phyloP scores from a whole-genome alignment of 1,140 invertebrate species.

The Drosophila obscura region DNA sequence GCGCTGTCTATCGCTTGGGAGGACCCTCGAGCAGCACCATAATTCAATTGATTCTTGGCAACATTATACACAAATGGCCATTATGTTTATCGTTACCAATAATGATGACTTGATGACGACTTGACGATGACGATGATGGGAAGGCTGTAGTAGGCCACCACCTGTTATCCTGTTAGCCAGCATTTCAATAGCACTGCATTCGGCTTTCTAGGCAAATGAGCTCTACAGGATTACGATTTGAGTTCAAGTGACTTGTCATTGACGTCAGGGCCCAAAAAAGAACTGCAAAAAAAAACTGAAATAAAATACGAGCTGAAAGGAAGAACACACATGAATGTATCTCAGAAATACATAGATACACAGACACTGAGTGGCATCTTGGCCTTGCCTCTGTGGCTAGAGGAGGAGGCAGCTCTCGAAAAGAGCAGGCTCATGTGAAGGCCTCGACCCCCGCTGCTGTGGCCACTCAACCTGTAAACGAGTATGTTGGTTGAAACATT shows the following conservation, averaged over 20 bases:
- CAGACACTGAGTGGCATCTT: too few relatives aligned
- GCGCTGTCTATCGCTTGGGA: constrained; percentile 26
- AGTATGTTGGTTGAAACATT: not conserved
- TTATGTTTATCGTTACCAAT: constrained; percentile 70
- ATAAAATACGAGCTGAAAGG: constrained; percentile 25
- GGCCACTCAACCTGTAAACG: too few relatives aligned
- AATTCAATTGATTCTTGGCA: constrained; percentile 76
- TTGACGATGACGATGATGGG: not conserved
- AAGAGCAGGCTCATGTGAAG: too few relatives aligned
- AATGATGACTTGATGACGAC: constrained; percentile 24
- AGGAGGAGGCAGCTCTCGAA: too few relatives aligned
- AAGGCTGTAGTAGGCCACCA: constrained; percentile 13
- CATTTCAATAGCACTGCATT: constrained; percentile 68
- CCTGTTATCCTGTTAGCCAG: constrained; percentile 65
- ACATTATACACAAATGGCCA: constrained; percentile 65
- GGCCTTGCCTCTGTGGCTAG: too few relatives aligned
- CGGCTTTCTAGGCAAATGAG: constrained; percentile 65
- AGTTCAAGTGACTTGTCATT: constrained; percentile 60
- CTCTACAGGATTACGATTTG: constrained; percentile 76
- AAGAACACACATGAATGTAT: constrained; percentile 13
- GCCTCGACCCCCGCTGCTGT: too few relatives aligned
- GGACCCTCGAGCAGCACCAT: constrained; percentile 53
- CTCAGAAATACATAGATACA: not conserved
- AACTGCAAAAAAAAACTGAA: constrained; percentile 18
- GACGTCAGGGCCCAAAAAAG: constrained; percentile 31